Evolutionary conservation across 2,797 vertebrate species (phyloP), one percentile per base, ranked within the genome.

Genomic region (Novumbra hubbsi): DNA sequence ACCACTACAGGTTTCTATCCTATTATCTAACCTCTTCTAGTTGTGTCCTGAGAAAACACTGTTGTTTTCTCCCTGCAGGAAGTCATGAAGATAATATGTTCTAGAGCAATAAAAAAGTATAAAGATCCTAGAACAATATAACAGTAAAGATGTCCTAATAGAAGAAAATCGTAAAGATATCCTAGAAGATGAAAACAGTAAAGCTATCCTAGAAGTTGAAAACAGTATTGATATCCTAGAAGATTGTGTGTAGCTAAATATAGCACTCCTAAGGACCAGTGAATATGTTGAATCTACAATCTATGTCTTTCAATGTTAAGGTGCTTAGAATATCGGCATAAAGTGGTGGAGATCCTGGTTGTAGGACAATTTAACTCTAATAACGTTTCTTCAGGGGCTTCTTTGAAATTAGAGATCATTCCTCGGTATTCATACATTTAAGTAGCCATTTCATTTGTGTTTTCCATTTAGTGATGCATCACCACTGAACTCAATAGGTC

Each of bases 1-100:
- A 45, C 41, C 41, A 45, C 41, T 45, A 45, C 41, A 45, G 80
- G 85, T 88, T 83, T 73, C 73, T 87, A 86, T 80, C 76, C 74
- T 80, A 77, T 88, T 83, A 85, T 83, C 38, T 80, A 73, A 86
- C 80, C 80, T 83, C 80, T 67, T 49, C 16, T 38, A 60, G 68
- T 45, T 41, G 38, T 78, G 83, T 84, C 76, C 79, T 79, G 83
- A 76, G 74, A 77, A 78, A 74, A 73, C 67, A 67, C 73, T 78
- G 77, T 72, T 76, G 60, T 66, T 68, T 74, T 62, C 62, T 60
- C 78, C n/a, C 73, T 63, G 30, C 9, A 45, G 11, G 41, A 45
- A 11, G 14, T 45, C 41, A 11, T 45, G 12, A 2, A 45, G 14
- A 45, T 1, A 12, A 45, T 1, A 45, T 45, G 1, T 45, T 12